Conservation (phyloP, 2,888 invertebrate genomes). For the Lasioglossum villosulum region DNA sequence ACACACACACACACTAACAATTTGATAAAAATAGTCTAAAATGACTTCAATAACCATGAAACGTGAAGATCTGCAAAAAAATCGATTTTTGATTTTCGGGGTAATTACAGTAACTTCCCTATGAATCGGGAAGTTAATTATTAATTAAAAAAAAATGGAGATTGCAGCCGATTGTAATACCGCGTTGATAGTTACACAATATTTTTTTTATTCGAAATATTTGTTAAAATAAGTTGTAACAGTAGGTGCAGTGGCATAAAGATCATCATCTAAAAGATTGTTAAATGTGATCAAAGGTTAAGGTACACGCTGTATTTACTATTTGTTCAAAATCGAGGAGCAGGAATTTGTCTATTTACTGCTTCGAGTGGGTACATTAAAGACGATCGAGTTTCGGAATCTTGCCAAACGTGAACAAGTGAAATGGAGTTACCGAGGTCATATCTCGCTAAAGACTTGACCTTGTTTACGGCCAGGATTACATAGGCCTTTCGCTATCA, state of each 20-base stretch:
- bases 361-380: constrained; percentile 10
- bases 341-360: background rate
- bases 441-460: constrained; percentile 27
- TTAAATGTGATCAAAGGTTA: background rate
- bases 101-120: too few relatives aligned
- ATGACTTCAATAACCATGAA: too few relatives aligned
- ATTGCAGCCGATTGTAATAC: background rate
- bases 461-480: constrained; percentile 49
- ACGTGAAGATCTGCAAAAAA: too few relatives aligned
- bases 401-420: constrained; percentile 22
- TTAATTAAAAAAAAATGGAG: background rate
- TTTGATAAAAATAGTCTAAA: too few relatives aligned
- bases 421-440: constrained; percentile 21
- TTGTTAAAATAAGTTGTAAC: background rate
- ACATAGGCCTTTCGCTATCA: constrained; percentile 21
- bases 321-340: background rate
- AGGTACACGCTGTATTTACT: background rate
- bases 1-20: too few relatives aligned
- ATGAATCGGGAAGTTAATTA: too few relatives aligned
- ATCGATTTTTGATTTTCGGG: too few relatives aligned
- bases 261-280: background rate
- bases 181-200: background rate
- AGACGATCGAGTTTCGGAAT: constrained; percentile 19
- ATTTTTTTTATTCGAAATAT: background rate
- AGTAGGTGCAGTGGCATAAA: background rate